These are phyloP conservation scores for Lemur catta DNA, from an alignment of 2,797 vertebrate species.

Conservation along the genomic window DNA sequence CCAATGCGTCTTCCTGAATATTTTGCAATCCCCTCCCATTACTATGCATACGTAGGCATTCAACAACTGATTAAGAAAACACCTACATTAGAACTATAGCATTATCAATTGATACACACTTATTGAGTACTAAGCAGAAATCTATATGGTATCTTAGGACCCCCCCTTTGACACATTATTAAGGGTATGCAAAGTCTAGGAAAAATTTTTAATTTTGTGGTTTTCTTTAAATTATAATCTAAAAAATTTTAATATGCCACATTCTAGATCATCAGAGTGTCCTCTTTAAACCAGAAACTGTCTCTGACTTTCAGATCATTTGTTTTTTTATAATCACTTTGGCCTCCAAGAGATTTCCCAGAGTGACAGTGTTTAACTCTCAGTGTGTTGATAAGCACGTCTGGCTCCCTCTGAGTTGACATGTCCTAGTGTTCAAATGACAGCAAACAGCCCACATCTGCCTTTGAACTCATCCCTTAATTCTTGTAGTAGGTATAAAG, in stretches of 20 bases:
- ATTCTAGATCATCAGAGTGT: not conserved
- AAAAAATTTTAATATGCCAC: not conserved
- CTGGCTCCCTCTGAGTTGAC: constrained; percentile 24
- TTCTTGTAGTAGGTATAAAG: not conserved
- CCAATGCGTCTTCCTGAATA: not conserved
- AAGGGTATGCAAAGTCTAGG: not conserved
- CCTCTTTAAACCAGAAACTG: constrained; percentile 20
- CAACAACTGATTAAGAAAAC: not conserved
- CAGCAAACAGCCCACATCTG: constrained; percentile 18
- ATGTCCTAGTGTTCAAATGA: constrained; percentile 42
- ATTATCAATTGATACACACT: not conserved
- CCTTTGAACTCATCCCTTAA: constrained; percentile 44
- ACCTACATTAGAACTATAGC: not conserved
- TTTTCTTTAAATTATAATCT: constrained; percentile 26
- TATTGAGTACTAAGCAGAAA: constrained; percentile 14
- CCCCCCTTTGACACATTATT: not conserved
- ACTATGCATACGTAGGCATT: not conserved
- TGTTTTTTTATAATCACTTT: not conserved
- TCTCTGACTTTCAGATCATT: not conserved
- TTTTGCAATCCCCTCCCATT: not conserved
- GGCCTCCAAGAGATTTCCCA: not conserved
- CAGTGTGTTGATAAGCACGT: not conserved
- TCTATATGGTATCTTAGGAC: not conserved
- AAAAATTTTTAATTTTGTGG: not conserved
- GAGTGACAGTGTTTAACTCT: constrained; percentile 37